phyloP scores from a whole-genome alignment of 2,888 invertebrate species.

The Rhagonycha lutea region DNA sequence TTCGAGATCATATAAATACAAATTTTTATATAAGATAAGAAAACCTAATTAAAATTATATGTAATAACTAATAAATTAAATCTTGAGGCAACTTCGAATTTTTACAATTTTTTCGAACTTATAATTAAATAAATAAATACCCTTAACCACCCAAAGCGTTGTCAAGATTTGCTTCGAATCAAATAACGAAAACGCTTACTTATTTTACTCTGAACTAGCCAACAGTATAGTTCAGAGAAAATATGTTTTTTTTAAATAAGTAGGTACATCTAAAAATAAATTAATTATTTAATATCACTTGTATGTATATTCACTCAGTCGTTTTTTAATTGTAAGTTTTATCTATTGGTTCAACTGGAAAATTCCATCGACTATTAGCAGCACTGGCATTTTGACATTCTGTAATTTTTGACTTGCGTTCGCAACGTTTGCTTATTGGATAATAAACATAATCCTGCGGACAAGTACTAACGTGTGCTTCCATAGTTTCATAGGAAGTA shows the following conservation, averaged over 20 bases:
- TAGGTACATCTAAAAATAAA: slow-evolving; percentile 9
- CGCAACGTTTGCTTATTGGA: slow-evolving; percentile 78
- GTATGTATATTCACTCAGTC: slow-evolving; percentile 2
- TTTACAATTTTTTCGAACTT: neutral
- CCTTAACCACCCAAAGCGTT: slow-evolving; percentile 23
- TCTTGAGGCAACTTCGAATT: neutral
- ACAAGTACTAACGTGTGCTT: slow-evolving; percentile 76
- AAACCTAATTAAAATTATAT: neutral
- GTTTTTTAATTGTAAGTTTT: slow-evolving; percentile 34
- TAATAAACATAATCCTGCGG: slow-evolving; percentile 77
- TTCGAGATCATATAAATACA: neutral
- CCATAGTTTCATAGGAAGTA: slow-evolving; percentile 55
- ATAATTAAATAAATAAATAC: slow-evolving; percentile 4
- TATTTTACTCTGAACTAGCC: slow-evolving; percentile 15
- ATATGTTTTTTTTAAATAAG: slow-evolving; percentile 5
- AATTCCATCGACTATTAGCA: slow-evolving; percentile 57
- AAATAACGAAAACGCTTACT: slow-evolving; percentile 1
- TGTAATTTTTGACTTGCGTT: slow-evolving; percentile 64
- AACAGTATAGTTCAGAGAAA: slow-evolving; percentile 14
- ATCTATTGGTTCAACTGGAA: slow-evolving; percentile 57
- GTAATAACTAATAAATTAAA: neutral
- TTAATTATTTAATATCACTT: slow-evolving; percentile 22
- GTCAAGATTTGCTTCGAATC: slow-evolving; percentile 12
- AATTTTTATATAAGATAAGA: neutral
- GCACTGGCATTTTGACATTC: slow-evolving; percentile 61